phyloP scores from a whole-genome alignment of 2,888 invertebrate genomes.

The Troglohyphantes excavatus region DNA sequence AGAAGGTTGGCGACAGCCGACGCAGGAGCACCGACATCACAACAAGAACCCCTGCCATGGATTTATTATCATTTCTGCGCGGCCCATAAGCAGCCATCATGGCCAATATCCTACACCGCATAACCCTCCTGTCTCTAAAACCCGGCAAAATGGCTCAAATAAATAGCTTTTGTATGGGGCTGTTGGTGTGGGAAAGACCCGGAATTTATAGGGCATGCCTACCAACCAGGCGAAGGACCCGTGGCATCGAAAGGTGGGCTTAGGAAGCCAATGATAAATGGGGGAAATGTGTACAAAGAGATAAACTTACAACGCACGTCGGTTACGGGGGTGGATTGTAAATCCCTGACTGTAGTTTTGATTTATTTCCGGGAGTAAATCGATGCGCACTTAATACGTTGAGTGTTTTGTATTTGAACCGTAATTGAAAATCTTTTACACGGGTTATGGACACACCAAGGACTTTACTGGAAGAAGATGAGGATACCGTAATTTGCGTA shows the following conservation, averaged over 20 bases:
- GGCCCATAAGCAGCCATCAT: constrained; percentile 50
- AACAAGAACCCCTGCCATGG: constrained; percentile 45
- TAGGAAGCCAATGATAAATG: constrained; percentile 63
- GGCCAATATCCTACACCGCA: constrained; percentile 62
- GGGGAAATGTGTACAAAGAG: constrained; percentile 66
- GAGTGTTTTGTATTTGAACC: neutral
- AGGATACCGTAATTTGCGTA: neutral
- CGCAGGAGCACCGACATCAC: constrained; percentile 33
- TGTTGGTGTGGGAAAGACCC: constrained; percentile 12
- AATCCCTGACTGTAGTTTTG: constrained; percentile 51
- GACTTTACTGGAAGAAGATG: neutral
- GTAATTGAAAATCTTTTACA: constrained; percentile 27
- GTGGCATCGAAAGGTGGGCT: constrained; percentile 57
- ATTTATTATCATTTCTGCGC: constrained; percentile 55
- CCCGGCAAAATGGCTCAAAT: constrained; percentile 62
- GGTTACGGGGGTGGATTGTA: constrained; percentile 29
- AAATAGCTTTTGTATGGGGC: constrained; percentile 44
- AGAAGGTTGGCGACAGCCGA: constrained; percentile 48
- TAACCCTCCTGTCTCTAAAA: constrained; percentile 41
- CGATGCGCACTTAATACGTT: constrained; percentile 22
- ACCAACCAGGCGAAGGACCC: constrained; percentile 37
- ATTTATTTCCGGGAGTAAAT: constrained; percentile 56
- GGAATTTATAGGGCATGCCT: constrained; percentile 67
- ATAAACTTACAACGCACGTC: constrained; percentile 59
- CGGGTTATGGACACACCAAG: neutral